Evolutionary conservation across 2,797 vertebrate species (phyloP), one percentile per base, ranked within the genome.

Genomic region (Gallirallus australis): DNA sequence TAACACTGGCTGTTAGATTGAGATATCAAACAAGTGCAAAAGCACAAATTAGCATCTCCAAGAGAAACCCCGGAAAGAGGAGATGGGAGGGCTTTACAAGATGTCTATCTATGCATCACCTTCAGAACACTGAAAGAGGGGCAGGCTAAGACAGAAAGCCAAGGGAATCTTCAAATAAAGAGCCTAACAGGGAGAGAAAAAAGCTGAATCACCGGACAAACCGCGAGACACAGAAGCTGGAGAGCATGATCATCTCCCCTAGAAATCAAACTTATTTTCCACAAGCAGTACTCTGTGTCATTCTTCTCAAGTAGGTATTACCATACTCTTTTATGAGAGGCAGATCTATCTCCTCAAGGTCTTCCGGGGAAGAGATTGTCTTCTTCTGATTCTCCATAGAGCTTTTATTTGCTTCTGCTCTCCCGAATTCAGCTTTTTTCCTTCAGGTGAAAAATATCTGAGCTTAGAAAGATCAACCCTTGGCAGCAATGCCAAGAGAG

Each of bases 21-120:
- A 93, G 39, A 8, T 54, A 68, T 23, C 52, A 61, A 68, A 47
- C 14, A 81, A 71, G 15, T n/a, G 73, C 83, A 69, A 93, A 75
- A 25, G n/a, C 39, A 30, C 18, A 45, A 85, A 95, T 96, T 95
- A 94, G 80, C 95, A 94, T 90, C 88, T 92, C 63, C 33, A 94
- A 94, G 31, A 85, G 35, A 77, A 81, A 53, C 6, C 7, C 12
- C 40, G 37, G 70, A 57, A 42, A 63, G 35, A 7, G 20, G 70
- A 90, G 11, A 47, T 27, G 35, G 35, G 39, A 93, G 52, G 89
- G 52, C 63, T 89, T 93, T 59, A 48, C 77, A 61, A 85, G 93
- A 85, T 85, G 35, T 35, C 94, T 94, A 94, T 90, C 95, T 96
- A 28, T 16, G 47, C 30, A 40, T 0, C 20, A 7, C 30, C 35